Evolutionary conservation across 2,113 vertebrate species (phyloP).

Genomic region (Esox niger): DNA sequence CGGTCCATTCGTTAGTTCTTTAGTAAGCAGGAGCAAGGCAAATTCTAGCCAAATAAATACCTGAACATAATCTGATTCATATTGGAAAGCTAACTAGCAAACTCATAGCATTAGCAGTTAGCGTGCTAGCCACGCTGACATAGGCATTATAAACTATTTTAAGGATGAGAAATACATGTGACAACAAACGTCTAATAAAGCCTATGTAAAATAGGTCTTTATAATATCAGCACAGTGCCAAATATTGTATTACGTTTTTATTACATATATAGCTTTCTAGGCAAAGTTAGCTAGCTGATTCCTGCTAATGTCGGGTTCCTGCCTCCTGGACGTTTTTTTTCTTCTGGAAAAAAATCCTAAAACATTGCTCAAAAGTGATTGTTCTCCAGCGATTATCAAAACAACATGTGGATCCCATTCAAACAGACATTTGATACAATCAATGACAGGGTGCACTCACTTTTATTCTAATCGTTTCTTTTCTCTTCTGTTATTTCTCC

Average conservation of each 20-base stretch:
- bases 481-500: constrained; percentile 33
- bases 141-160: not conserved
- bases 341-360: constrained; percentile 1
- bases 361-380: not conserved
- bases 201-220: not conserved
- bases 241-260: too few species aligned
- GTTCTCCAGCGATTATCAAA: constrained; percentile 1
- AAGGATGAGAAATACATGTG: not conserved
- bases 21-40: not conserved
- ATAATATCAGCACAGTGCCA: not conserved
- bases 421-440: not conserved
- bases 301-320: constrained; percentile 1
- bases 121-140: constrained; percentile 2
- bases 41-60: not conserved
- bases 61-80: not conserved
- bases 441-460: constrained; percentile 28
- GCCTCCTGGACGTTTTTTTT: constrained; percentile 10
- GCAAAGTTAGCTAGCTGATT: not conserved
- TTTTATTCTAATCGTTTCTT: constrained; percentile 19
- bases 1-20: not conserved
- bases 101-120: not conserved
- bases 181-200: not conserved
- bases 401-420: not conserved
- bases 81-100: not conserved
- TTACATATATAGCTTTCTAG: not conserved